A percentile compares a stretch with the other conserved stretches of the same genome.
Conservation (phyloP, 2,797 vertebrate species). For the Pangasius krempfi region DNA sequence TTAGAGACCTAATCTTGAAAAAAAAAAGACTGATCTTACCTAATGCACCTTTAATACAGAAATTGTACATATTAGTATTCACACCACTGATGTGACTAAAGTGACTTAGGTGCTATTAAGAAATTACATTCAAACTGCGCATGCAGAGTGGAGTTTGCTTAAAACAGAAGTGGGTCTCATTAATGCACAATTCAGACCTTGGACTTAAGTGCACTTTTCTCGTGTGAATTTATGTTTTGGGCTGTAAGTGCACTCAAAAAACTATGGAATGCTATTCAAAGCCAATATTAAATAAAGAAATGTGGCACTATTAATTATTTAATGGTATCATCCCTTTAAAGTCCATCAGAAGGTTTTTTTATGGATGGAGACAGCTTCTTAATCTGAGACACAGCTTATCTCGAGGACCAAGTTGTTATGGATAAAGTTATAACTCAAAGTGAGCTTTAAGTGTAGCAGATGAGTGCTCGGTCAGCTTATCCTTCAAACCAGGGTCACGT, state of each 20-base stretch:
- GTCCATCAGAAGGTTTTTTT: too few relatives aligned
- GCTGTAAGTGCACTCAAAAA: background rate
- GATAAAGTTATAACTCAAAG: background rate
- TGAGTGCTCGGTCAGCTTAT: background rate
- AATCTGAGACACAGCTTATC: background rate
- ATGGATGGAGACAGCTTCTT: background rate
- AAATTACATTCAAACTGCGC: background rate
- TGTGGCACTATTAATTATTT: background rate
- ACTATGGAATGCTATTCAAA: background rate
- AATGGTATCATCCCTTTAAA: background rate
- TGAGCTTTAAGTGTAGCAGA: background rate
- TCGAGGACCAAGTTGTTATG: background rate
- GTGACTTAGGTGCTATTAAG: background rate
- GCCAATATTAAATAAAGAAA: background rate
- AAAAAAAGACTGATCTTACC: background rate
- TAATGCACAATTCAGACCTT: background rate
- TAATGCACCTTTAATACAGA: background rate
- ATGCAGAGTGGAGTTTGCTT: background rate
- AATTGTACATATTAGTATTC: background rate
- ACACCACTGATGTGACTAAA: background rate
- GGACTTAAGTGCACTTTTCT: background rate
- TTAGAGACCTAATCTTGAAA: background rate
- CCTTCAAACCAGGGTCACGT: background rate
- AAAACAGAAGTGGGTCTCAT: background rate
- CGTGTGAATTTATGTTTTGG: too few relatives aligned